Conservation (phyloP, 2,113 vertebrate species). For the Gasterosteus aculeatus region DNA sequence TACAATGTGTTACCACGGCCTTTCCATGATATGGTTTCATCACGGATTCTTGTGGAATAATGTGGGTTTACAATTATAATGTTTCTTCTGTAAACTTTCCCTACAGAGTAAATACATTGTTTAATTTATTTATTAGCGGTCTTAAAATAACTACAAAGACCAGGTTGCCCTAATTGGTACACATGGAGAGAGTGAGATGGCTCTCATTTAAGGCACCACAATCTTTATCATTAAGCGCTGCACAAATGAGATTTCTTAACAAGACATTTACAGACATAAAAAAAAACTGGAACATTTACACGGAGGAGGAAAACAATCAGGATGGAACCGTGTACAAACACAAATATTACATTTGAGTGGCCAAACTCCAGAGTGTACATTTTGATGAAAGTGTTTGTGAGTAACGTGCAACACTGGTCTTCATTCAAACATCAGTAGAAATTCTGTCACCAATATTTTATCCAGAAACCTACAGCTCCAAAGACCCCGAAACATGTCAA, state of each 20-base stretch:
- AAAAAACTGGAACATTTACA: background rate
- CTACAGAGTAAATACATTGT: background rate
- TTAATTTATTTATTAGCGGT: background rate
- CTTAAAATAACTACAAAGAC: background rate
- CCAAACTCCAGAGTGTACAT: background rate
- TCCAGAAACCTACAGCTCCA: background rate
- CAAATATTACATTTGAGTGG: background rate
- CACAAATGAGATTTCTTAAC: background rate
- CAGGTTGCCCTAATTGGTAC: background rate
- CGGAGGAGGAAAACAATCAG: background rate
- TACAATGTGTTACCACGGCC: background rate
- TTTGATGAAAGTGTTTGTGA: background rate
- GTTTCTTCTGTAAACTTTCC: background rate
- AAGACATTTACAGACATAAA: constrained; percentile 27
- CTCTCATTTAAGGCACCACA: background rate
- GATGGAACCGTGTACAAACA: background rate
- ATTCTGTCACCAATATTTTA: background rate
- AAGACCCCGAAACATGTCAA: background rate
- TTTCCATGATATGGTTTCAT: constrained; percentile 19
- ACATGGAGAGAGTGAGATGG: background rate
- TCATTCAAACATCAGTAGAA: background rate
- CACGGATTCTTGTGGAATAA: constrained; percentile 10
- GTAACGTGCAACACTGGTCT: background rate
- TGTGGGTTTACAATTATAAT: background rate
- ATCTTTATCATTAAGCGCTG: background rate